Evolutionary conservation across 2,888 invertebrate species (phyloP), one percentile per base, ranked within the genome.

Genomic region (Epirrhoe alternata): DNA sequence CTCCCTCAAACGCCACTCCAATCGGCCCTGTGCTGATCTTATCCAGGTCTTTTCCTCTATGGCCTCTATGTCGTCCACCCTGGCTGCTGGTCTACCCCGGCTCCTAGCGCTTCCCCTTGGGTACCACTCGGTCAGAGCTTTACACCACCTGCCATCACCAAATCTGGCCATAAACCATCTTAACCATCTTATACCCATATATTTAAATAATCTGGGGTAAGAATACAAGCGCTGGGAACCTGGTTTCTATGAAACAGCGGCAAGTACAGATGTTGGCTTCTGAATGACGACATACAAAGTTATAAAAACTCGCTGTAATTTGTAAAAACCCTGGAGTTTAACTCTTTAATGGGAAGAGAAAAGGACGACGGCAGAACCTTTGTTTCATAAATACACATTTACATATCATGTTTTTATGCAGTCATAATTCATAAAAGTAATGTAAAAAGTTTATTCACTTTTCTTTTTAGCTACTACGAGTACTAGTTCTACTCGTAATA

Each of bases 271-370:
- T 62, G 66, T 55, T 51, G 51, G 16, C 30, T 42, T 52, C 54
- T 59, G 66, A 66, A 66, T 62, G 62, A 62, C 49, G 56, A 57
- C 56, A 67, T 67, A 63, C 55, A 33, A 63, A 63, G 24, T 62
- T 62, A 67, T 67, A 60, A 60, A 62, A 49, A 61, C 54, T 61
- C 30, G 30, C 55, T 60, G 51, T 59, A 51, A 55, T 66, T 56
- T 60, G 38, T 53, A 51, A 59, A 64, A 57, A 63, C 14, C 47
- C 45, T 17, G 17, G 33, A 54, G 24, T 45, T 66, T 61, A 62
- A 47, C 62, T 60, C 55, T 59, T 55, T 54, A 57, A 63, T 55
- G 62, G 55, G 51, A 53, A 53, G 50, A 66, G 50, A 59, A 58
- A 50, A 59, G 50, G 33, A 35, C 35, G 54, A 45, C 55, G 59